Evolutionary conservation across 1,140 invertebrate genomes (phyloP), one percentile per base, ranked within the genome.

Genomic region (Sipha flava): DNA sequence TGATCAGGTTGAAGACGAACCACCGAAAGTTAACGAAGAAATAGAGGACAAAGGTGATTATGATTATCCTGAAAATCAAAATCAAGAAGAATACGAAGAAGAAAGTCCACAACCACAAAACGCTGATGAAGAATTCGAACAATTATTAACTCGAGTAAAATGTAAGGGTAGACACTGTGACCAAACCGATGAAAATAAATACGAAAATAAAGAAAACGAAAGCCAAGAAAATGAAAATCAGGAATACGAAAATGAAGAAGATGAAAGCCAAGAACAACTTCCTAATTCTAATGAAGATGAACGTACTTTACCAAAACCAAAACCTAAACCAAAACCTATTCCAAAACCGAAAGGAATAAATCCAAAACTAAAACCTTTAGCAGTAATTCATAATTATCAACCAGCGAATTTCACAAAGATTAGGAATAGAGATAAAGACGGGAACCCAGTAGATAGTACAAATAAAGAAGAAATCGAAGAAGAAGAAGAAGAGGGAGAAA

Each of bases 31-130:
- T 3, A 66, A 70, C 7, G 64, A 66, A 59, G 75, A 81, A 29
- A 21, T 23, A 31, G 79, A 86, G 87, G 83, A 88, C 86, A 85
- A 88, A 85, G 81, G 85, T 86, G 81, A 82, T 18, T 49, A 81
- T 29, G 81, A 81, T 21, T 77, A 82, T 12, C 34, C 21, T 1
- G 45, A 70, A n/a, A 79, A 66, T 47, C 49, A 81, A 9, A 80
- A 80, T 37, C 64, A 80, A 57, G 79, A 80, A 18, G 81, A 81
- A 34, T 75, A 81, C 9, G 79, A 73, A 9, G 81, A 81, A 31
- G 49, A 57, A 29, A 70, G 23, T 47, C 40, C 37, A 45, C 21
- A 49, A 18, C 54, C 45, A n/a, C 29, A 43, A 6, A 79, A 82
- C 37, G 68, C 81, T 57, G 80, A 81, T 6, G 81, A 81, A 29